phyloP scores from a whole-genome alignment of 2,888 invertebrate species.

The Nemapogon koenigi region DNA sequence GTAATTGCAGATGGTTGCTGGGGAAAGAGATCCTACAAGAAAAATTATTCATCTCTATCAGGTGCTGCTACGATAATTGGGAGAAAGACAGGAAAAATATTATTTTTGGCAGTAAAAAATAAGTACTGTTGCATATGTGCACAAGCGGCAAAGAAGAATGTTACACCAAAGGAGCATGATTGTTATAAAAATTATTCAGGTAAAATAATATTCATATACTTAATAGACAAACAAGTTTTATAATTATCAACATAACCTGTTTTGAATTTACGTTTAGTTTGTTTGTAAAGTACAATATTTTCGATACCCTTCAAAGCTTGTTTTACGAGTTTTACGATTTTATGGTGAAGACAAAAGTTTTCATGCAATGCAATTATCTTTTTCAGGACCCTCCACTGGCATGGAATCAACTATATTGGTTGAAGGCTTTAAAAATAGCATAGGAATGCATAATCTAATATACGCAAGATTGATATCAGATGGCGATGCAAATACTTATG shows the following conservation, averaged over 20 bases:
- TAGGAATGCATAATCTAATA: constrained; percentile 22
- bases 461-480: constrained; percentile 26
- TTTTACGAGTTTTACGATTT: too few species aligned
- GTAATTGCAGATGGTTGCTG: constrained; percentile 14
- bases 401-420: constrained; percentile 28
- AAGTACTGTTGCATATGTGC: constrained; percentile 25
- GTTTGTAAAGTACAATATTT: too few species aligned
- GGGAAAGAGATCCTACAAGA: constrained; percentile 12
- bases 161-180: constrained; percentile 16
- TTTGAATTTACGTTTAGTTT: too few species aligned
- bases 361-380: too few species aligned
- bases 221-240: too few species aligned
- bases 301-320: too few species aligned
- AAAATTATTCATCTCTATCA: constrained; percentile 7
- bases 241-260: too few species aligned
- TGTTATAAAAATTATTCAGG: constrained; percentile 28
- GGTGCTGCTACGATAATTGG: constrained; percentile 12
- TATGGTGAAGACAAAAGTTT: too few species aligned
- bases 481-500: constrained; percentile 27
- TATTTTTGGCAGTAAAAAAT: constrained; percentile 25
- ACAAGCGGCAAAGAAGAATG: constrained; percentile 16
- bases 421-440: constrained; percentile 24
- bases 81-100: constrained; percentile 16
- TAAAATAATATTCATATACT: too few species aligned
- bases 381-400: constrained; percentile 21